Evolutionary conservation across 2,113 vertebrate genomes (phyloP).

Genomic region (Daboia siamensis): DNA sequence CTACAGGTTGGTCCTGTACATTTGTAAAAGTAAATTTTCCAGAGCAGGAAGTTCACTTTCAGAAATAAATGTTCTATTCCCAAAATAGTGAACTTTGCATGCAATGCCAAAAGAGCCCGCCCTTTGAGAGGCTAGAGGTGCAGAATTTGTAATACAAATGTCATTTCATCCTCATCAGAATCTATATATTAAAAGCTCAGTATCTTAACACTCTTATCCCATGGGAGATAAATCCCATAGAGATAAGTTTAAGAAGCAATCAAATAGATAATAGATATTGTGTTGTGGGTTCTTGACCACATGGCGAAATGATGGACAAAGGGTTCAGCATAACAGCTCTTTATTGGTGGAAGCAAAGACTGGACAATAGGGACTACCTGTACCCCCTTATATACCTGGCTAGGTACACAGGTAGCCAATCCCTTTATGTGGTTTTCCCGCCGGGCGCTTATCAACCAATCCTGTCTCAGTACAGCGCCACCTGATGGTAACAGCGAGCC

Average conservation of each 20-base stretch:
- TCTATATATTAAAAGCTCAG: not conserved
- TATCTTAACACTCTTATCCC: not conserved
- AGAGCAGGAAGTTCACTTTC: not conserved
- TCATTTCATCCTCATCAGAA: not conserved
- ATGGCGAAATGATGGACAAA: too few relatives aligned
- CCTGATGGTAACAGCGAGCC: too few relatives aligned
- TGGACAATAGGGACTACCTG: too few relatives aligned
- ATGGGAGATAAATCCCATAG: not conserved
- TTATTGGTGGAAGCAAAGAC: too few relatives aligned
- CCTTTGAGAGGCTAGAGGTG: not conserved
- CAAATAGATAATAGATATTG: not conserved
- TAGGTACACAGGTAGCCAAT: too few relatives aligned
- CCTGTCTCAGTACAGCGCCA: too few relatives aligned
- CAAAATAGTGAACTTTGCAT: not conserved
- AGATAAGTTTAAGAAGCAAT: not conserved
- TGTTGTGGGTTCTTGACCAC: too few relatives aligned
- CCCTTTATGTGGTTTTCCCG: too few relatives aligned
- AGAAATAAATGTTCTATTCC: not conserved
- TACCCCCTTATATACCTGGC: too few relatives aligned
- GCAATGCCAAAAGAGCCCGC: not conserved
- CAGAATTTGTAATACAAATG: not conserved
- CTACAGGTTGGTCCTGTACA: too few relatives aligned
- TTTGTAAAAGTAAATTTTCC: not conserved
- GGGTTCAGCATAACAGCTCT: too few relatives aligned
- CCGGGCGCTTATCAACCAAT: too few relatives aligned